Conservation (phyloP, 2,797 vertebrate species). For the Chiroxiphia lanceolata region DNA sequence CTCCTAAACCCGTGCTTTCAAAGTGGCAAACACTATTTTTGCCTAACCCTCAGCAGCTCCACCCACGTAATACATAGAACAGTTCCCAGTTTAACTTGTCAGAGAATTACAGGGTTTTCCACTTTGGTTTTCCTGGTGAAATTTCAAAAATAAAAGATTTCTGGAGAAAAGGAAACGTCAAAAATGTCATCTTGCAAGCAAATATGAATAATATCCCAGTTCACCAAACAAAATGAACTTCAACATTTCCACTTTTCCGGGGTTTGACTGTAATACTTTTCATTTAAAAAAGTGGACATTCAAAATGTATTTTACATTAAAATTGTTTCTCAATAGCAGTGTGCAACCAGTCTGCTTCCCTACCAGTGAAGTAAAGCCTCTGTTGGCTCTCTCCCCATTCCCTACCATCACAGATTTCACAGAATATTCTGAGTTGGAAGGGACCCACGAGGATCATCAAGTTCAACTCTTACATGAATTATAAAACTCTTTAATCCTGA, state of each 20-base stretch:
- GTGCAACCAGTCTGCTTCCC: not conserved
- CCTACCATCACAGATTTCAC: not conserved
- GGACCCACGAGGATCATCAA: not conserved
- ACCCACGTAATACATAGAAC: not conserved
- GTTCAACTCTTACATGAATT: not conserved
- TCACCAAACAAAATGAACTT: not conserved
- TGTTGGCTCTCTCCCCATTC: not conserved
- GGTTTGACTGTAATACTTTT: not conserved
- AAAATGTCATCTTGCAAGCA: not conserved
- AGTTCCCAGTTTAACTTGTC: not conserved
- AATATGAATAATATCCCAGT: not conserved
- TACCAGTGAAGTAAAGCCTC: not conserved
- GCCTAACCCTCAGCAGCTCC: not conserved
- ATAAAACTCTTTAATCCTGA: not conserved
- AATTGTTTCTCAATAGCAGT: not conserved
- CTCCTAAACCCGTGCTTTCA: not conserved
- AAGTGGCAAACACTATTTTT: conserved; percentile 1
- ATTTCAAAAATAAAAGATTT: not conserved
- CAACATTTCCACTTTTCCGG: not conserved
- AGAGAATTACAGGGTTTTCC: not conserved
- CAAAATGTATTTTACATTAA: not conserved
- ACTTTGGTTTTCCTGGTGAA: not conserved
- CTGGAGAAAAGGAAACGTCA: not conserved
- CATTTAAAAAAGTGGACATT: not conserved
- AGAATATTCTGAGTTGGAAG: not conserved